These are phyloP conservation scores for Thalpophila matura DNA, from an alignment of 2,888 invertebrate genomes.

Conservation along the genomic window DNA sequence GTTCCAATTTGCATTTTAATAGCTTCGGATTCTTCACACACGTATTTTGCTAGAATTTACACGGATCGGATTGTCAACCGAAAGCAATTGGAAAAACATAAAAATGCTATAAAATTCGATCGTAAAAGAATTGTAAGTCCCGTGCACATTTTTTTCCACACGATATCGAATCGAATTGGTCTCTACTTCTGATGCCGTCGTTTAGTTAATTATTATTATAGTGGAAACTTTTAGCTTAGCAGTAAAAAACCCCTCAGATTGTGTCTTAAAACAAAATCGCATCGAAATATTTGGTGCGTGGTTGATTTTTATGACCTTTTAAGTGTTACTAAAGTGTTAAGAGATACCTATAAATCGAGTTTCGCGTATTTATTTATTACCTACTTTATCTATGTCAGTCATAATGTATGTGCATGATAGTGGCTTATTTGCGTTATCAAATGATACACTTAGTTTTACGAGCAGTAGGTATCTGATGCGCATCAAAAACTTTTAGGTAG, in stretches of 20 bases:
- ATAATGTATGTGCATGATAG: background rate
- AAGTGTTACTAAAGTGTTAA: conserved; percentile 25
- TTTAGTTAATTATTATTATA: conserved; percentile 72
- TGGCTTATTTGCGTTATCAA: conserved; percentile 19
- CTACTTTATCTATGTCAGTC: conserved; percentile 14
- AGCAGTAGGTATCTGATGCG: conserved; percentile 3
- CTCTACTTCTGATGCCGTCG: conserved; percentile 65
- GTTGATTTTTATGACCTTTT: conserved; percentile 33
- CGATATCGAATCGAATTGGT: conserved; percentile 66
- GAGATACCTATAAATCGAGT: conserved; percentile 6
- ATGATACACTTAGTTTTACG: conserved; percentile 25
- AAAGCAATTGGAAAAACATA: conserved; percentile 86
- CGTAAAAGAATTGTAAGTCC: conserved; percentile 87
- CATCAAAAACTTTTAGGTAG: conserved; percentile 30
- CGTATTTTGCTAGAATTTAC: conserved; percentile 88
- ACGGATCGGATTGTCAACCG: conserved; percentile 84
- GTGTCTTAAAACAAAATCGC: conserved; percentile 28
- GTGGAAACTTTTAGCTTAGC: conserved; percentile 62
- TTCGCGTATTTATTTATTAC: conserved; percentile 19
- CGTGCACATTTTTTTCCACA: conserved; percentile 77
- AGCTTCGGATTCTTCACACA: conserved; percentile 76
- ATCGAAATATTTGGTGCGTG: conserved; percentile 34
- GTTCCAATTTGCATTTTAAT: conserved; percentile 86
- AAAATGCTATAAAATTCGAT: conserved; percentile 86
- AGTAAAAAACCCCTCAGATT: conserved; percentile 53